Base-by-base conservation (phyloP, 2,888 invertebrate species). In the Linhomoeus sp. region DNA sequence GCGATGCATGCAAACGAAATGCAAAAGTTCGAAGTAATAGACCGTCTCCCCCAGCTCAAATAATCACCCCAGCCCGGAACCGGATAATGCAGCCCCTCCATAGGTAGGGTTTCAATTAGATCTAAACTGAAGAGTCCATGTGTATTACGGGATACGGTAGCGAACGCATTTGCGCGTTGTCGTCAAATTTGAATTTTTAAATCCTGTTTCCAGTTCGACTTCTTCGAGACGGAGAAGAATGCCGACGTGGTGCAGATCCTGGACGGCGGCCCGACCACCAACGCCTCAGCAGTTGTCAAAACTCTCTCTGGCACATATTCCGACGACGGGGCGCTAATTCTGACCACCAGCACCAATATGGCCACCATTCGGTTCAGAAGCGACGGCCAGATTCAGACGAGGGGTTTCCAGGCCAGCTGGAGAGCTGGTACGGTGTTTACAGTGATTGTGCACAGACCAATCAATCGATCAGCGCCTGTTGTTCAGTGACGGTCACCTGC, bases 291-390 rank as follows among this genome's bases (percentile, higher is more conserved):
- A 14, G 83, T 80, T 59, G 72, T 43, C 40, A 15, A 35, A 20
- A 25, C 46, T 24, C n/a, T 44, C 19, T 15, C 25, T n/a, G 43
- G 37, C 33, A 35, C 24, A 23, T 55, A 77, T 80, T 45, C 81
- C 77, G 55, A 79, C 79, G 65, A 29, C 29, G 29, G 29, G 29
- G 7, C 76, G 81, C 20, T 86, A 35, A 52, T 51, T 7, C 60
- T 80, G 66, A 84, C 86, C 25, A 90, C 90, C 3, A 87, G 87
- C 39, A 88, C 90, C 44, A 94, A 94, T 69, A 87, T 92, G 63
- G 87, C 94, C 85, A 86, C 90, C 52, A 78, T 94, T 52, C 88
- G 88, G 69, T 94, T 94, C 69, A 82, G 84, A 60, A 81, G 88
- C 1, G 94, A 94, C 64, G 81, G 83, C 39, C 81, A 84, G 15